phyloP scores from a whole-genome alignment of 1,140 invertebrate genomes.

The Oedothorax gibbosus region DNA sequence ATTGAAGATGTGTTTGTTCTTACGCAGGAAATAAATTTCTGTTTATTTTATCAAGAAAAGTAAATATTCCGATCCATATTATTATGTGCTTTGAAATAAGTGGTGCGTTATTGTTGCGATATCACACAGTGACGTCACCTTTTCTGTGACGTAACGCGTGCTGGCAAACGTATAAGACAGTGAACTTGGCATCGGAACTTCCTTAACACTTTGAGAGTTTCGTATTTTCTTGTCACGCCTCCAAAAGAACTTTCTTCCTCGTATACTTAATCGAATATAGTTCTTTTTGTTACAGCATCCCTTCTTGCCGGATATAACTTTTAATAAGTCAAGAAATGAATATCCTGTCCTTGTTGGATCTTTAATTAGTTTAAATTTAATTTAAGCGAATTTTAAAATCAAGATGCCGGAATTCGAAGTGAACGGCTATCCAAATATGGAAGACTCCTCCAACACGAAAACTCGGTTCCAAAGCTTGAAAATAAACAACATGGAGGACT shows the following conservation, averaged over 20 bases:
- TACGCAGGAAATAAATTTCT: no score
- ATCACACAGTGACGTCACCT: no score
- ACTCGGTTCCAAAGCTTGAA: constrained; percentile 71
- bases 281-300: background rate
- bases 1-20: no score
- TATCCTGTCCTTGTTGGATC: background rate
- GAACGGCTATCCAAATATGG: background rate
- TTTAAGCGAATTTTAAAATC: background rate
- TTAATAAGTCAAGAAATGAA: background rate
- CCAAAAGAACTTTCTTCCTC: background rate
- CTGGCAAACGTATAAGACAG: no score
- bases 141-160: no score
- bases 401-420: constrained; percentile 36
- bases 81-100: no score
- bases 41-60: no score
- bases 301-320: background rate
- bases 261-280: background rate
- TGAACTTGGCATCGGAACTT: no score
- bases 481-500: constrained; percentile 75
- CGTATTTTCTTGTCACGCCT: background rate
- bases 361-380: background rate
- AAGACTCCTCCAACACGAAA: background rate
- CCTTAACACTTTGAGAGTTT: background rate
- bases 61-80: no score
- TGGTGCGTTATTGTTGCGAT: no score